Evolutionary conservation across 1,140 invertebrate species (phyloP).

Genomic region (Pseudomyrmex sp.): DNA sequence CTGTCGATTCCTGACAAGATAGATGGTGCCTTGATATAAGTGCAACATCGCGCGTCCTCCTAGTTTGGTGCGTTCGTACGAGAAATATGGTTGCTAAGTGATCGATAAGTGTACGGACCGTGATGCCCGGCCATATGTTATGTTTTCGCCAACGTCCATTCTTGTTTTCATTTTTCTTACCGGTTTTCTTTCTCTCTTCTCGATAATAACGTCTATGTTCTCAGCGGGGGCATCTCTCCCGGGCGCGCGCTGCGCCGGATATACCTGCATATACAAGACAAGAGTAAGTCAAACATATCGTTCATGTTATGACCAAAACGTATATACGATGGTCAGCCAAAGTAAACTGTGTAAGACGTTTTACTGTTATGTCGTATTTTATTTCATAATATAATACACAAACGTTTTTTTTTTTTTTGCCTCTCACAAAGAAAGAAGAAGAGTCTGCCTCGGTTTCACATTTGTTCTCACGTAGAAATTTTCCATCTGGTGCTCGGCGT

Average conservation of each 20-base stretch:
- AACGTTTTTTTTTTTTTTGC: too few species aligned
- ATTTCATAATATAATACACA: slow-evolving; percentile 12
- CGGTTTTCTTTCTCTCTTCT: neutral
- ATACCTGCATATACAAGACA: neutral
- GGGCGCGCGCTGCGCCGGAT: neutral
- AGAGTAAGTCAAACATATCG: slow-evolving; percentile 34
- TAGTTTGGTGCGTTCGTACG: slow-evolving; percentile 32
- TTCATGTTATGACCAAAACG: slow-evolving; percentile 30
- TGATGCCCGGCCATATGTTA: slow-evolving; percentile 73
- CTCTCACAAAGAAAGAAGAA: too few species aligned
- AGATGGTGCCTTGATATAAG: slow-evolving; percentile 70
- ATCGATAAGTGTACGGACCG: slow-evolving; percentile 76
- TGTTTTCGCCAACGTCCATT: slow-evolving; percentile 49
- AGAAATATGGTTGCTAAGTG: slow-evolving; percentile 74
- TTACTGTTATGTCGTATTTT: slow-evolving; percentile 9
- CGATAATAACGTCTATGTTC: slow-evolving; percentile 59
- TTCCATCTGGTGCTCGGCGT: neutral
- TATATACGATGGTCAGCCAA: neutral
- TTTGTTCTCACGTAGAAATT: neutral
- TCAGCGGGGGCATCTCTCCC: slow-evolving; percentile 8
- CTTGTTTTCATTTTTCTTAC: slow-evolving; percentile 60
- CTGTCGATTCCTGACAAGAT: slow-evolving; percentile 64
- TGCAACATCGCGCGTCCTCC: slow-evolving; percentile 46
- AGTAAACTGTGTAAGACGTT: neutral
- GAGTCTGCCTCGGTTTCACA: neutral